Evolutionary conservation across 2,888 invertebrate genomes (phyloP).

Genomic region (Agrochola circellaris): DNA sequence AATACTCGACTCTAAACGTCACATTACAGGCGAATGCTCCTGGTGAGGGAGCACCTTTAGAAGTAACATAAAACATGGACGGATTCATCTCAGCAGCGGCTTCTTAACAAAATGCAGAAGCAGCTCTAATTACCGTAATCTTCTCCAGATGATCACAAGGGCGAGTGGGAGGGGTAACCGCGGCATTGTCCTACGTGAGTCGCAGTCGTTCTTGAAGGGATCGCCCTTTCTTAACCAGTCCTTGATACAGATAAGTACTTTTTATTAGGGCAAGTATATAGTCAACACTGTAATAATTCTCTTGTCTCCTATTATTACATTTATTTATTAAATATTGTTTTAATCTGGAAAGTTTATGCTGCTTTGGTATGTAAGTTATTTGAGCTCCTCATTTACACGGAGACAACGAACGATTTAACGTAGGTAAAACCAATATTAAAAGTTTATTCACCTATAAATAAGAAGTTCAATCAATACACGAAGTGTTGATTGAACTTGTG

Average conservation of each 20-base stretch:
- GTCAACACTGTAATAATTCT: not conserved
- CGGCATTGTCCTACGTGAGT: conserved; percentile 48
- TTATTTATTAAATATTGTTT: not conserved
- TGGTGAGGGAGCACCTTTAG: not conserved
- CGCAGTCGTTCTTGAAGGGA: conserved; percentile 2
- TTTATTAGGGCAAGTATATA: not conserved
- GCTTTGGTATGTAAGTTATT: not conserved
- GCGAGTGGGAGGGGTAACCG: not conserved
- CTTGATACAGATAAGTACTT: not conserved
- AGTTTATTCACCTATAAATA: not conserved
- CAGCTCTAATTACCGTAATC: conserved; percentile 65
- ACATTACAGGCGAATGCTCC: too few species aligned
- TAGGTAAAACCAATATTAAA: not conserved
- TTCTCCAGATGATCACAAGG: conserved; percentile 59
- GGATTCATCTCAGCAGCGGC: not conserved
- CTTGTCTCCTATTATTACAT: not conserved
- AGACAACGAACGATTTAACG: not conserved
- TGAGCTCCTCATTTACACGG: not conserved
- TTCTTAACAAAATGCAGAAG: conserved; percentile 30
- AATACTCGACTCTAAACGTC: too few species aligned
- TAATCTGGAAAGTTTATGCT: not conserved
- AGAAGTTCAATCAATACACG: too few species aligned
- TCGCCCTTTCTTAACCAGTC: not conserved
- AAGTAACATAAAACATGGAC: not conserved
- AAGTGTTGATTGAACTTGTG: not conserved